Conservation (phyloP, 92 coral and sea anemone species). For the Micromussa lordhowensis region DNA sequence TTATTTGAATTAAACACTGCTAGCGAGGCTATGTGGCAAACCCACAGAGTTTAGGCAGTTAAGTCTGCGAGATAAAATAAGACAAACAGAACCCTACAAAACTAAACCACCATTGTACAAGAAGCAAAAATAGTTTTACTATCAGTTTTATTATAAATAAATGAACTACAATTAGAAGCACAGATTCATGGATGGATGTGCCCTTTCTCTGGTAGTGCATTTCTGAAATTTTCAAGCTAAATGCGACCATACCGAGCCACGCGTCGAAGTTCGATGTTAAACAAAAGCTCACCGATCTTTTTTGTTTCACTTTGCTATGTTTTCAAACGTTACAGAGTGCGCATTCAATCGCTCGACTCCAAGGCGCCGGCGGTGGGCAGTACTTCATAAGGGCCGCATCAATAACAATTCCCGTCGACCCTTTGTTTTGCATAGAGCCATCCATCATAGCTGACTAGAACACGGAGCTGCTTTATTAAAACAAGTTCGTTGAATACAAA, state of each 20-base stretch:
- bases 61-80: neutral
- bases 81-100: neutral
- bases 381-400: conserved; percentile 27
- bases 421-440: conserved; percentile 43
- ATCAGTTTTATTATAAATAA: too few species aligned
- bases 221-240: neutral
- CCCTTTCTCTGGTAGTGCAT: neutral
- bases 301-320: conserved; percentile 32
- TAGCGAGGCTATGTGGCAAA: neutral
- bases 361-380: conserved; percentile 34
- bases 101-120: neutral
- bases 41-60: too few species aligned
- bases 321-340: conserved; percentile 20
- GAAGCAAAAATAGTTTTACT: neutral
- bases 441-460: conserved; percentile 58
- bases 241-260: neutral
- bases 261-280: neutral
- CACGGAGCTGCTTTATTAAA: conserved; percentile 20
- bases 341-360: conserved; percentile 10
- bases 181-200: neutral
- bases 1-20: neutral
- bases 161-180: neutral
- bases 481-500: conserved; percentile 9
- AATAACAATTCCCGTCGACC: conserved; percentile 37
- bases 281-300: conserved; percentile 4